A percentile compares a stretch with the other conserved stretches of the same genome.
These are phyloP conservation scores for Microcaecilia unicolor DNA, from an alignment of 2,797 vertebrate species.

Conservation along the genomic window DNA sequence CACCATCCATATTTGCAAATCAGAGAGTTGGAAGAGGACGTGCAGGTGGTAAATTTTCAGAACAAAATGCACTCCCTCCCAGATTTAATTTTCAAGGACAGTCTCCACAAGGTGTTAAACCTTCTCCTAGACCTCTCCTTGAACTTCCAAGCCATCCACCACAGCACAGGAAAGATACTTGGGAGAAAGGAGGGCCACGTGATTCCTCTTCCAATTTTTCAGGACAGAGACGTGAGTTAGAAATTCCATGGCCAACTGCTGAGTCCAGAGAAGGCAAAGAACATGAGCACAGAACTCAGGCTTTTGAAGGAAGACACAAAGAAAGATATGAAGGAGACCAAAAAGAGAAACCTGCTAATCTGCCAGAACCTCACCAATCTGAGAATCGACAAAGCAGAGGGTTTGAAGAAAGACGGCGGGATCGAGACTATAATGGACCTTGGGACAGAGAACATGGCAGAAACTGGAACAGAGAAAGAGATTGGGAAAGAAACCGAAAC, in stretches of 20 bases:
- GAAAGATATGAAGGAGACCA: constrained; percentile 69
- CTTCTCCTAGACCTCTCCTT: constrained; percentile 60
- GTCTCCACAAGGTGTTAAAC: constrained; percentile 43
- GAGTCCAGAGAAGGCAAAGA: constrained; percentile 67
- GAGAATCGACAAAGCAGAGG: constrained; percentile 67
- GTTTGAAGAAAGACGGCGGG: constrained; percentile 75
- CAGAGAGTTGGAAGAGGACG: constrained; percentile 62
- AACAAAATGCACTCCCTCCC: constrained; percentile 45
- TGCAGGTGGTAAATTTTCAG: constrained; percentile 39
- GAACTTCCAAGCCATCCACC: constrained; percentile 78
- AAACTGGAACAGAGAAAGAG: constrained; percentile 70
- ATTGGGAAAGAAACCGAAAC: constrained; percentile 55
- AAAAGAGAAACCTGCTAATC: constrained; percentile 54
- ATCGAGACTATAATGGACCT: constrained; percentile 64
- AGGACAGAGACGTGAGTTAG: constrained; percentile 51
- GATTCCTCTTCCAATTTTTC: constrained; percentile 36
- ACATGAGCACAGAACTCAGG: constrained; percentile 53
- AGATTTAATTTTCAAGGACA: constrained; percentile 55
- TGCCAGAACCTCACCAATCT: constrained; percentile 41
- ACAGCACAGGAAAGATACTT: constrained; percentile 48
- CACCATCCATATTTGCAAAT: constrained; percentile 47
- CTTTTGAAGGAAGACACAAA: constrained; percentile 61
- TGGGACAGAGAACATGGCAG: constrained; percentile 66
- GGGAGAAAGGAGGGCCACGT: constrained; percentile 50
- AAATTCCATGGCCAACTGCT: constrained; percentile 63